Evolutionary conservation across 2,888 invertebrate species (phyloP).

Genomic region (Xylota segnis): DNA sequence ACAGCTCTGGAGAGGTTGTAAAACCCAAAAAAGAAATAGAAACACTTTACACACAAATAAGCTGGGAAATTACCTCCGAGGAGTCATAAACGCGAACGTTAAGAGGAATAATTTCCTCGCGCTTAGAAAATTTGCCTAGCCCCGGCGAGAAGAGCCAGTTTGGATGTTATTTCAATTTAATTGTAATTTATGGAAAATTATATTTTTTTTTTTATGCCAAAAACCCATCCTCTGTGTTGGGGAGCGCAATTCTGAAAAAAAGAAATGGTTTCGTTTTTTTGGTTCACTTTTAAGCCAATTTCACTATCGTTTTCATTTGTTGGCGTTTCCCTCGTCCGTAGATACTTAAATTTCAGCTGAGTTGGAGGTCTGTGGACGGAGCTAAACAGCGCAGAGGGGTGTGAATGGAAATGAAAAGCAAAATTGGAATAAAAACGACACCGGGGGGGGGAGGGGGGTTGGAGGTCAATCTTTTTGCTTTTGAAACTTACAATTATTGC

Average conservation of each 20-base stretch:
- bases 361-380: not conserved
- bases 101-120: constrained; percentile 58
- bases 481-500: constrained; percentile 46
- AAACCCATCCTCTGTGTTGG: constrained; percentile 8
- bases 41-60: constrained; percentile 69
- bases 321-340: not conserved
- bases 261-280: constrained; percentile 13
- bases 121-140: constrained; percentile 38
- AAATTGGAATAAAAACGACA: constrained; percentile 29
- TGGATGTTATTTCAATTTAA: constrained; percentile 74
- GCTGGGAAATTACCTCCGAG: constrained; percentile 69
- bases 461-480: constrained; percentile 16
- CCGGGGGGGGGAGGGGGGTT: not conserved
- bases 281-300: constrained; percentile 40
- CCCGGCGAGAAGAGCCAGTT: constrained; percentile 1
- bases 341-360: constrained; percentile 64
- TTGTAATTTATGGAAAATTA: constrained; percentile 73
- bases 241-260: constrained; percentile 31
- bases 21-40: constrained; percentile 12
- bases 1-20: constrained; percentile 27
- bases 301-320: constrained; percentile 25
- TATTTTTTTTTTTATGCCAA: constrained; percentile 31
- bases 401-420: constrained; percentile 19
- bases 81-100: constrained; percentile 62
- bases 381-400: not conserved